Percentiles rank a stretch among this genome's conserved stretches.
These are phyloP conservation scores for Lepidocyrtoides sp. DNA, from an alignment of 2,888 invertebrate species.

Conservation along the genomic window DNA sequence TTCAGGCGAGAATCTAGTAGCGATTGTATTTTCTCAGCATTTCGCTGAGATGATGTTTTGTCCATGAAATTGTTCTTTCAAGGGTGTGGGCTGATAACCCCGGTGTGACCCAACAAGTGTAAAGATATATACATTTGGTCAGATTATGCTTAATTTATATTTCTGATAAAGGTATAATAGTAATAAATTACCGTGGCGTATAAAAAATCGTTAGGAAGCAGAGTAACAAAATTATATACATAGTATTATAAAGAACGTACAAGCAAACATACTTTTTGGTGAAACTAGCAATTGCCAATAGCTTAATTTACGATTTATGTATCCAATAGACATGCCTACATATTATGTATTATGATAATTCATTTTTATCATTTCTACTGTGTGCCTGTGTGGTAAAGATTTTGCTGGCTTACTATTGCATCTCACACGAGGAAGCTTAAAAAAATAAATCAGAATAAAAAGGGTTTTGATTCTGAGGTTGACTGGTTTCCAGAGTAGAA, in stretches of 20 bases:
- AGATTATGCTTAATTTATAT: no score
- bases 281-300: no score
- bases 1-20: background rate
- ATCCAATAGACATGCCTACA: no score
- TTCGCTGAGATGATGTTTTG: background rate
- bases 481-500: background rate
- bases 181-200: no score
- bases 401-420: no score
- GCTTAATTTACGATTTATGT: no score
- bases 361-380: background rate
- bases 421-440: background rate
- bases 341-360: background rate
- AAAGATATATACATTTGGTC: background rate
- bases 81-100: background rate
- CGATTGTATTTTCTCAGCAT: background rate
- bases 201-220: no score
- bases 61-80: background rate
- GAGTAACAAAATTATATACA: background rate
- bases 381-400: background rate
- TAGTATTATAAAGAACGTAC: background rate
- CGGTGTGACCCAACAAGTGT: background rate
- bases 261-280: no score
- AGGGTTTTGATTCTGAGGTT: background rate
- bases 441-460: background rate
- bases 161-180: no score